Base-by-base conservation (phyloP, 2,113 vertebrate species). In the Peromyscus californicus region DNA sequence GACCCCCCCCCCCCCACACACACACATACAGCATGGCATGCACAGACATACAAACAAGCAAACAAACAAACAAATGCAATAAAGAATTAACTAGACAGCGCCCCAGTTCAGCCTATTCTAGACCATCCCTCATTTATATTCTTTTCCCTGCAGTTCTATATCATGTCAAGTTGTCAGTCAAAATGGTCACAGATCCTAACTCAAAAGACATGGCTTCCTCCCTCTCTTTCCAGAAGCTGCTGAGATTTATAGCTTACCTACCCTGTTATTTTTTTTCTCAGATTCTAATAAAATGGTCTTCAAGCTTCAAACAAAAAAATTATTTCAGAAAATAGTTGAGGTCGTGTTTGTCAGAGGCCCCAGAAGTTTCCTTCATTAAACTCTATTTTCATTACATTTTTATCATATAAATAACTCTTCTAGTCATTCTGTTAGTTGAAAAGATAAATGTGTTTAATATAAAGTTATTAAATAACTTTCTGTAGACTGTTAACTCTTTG, bases 381-480 rank as follows among this genome's bases (percentile, higher is more conserved):
- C 24, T 85, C 57, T 93, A 75, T 82, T 94, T 96, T 91, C 13
- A 91, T 59, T 84, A 92, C 90, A 59, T 91, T 7, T 83, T 92
- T 76, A 69, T 93, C 26, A 63, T 90, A 65, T 59, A 96, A 92
- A 87, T 21, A 22, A n/a, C 42, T 65, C 42, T 83, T 83, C 16
- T 91, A 33, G 7, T 72, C 45, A 39, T 87, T 86, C 42, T 42
- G 6, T 91, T 91, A 88, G 13, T 90, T 92, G 61, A 96, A 39
- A 42, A 96, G 76, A 51, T 59, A 65, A 79, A 79, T 76, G 48
- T 79, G 45, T 65, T 70, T 97, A 80, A 83, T 63, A 76, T 96
- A 89, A 93, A 94, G 33, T 85, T 92, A 51, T 15, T 88, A 87
- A 92, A 82, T 89, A 80, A 51, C 86, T 96, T 91, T 92, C 87